Base-by-base conservation (phyloP, 23 tunicate genomes). In the Trididemnum clinides region DNA sequence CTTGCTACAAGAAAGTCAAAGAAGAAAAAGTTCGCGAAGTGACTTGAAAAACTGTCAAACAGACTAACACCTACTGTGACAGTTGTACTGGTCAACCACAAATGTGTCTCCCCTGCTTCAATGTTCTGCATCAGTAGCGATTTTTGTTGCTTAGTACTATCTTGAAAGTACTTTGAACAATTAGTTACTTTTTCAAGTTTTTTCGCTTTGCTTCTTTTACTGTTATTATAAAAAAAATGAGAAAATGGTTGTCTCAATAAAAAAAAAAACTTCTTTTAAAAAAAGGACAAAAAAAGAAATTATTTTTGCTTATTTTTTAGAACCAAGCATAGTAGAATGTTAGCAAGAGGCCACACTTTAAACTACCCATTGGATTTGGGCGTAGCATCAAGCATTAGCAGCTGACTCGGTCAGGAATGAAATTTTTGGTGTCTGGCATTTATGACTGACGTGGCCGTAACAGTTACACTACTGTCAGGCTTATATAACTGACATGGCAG, bases 291-390 rank as follows among this genome's bases (percentile, higher is more conserved):
- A 66, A 73, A 36, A 69, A 69, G 21, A 69, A 20, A 12, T 37
- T 37, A 37, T 36, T 73, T 73, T 73, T 73, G 54, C 54, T 19
- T 37, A 73, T 73, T 37, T 73, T 73, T 39, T 37, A 37, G 57
- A 73, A 73, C 80, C 80, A 73, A 73, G 80, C 29, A 73, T 73
- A 73, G 57, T 23, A 73, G 80, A 12, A 73, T 73, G 54, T 73
- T 73, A 3, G 57, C 57, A 37, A 73, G 80, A 73, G 80, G 80
- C 80, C 80, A 73, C 80, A 26, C 80, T 73, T 73, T 37, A 37
- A 73, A 37, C 26, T 37, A 20, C 57, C 57, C 80, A 73, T 73
- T 73, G 57, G 57, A 73, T 12, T 36, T 39, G 80, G 57, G 29
- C 57, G 80, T 39, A 73, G 80, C 29, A 57, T 37, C 57, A 37